Evolutionary conservation across 1,140 invertebrate genomes (phyloP).

Genomic region (Drosophila hydei): DNA sequence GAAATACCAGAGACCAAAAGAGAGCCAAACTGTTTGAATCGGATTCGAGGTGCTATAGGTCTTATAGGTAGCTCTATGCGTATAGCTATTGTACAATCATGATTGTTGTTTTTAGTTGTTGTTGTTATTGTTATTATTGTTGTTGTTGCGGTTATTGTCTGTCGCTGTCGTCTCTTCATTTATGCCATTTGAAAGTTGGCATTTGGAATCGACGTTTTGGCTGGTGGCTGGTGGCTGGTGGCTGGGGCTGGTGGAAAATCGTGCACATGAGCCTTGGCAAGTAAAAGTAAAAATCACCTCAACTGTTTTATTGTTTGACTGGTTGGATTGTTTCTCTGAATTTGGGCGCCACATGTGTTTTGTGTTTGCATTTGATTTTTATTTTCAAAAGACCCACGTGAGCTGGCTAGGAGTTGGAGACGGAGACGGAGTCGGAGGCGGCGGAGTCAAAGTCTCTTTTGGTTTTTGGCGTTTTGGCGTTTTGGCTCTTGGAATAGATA

Average conservation of each 20-base stretch:
- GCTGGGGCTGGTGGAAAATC: constrained; percentile 64
- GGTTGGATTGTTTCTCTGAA: constrained; percentile 40
- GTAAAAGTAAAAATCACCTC: constrained; percentile 80
- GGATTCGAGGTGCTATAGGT: constrained; percentile 1
- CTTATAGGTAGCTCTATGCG: constrained; percentile 60
- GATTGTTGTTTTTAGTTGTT: constrained; percentile 36
- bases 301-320: constrained; percentile 36
- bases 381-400: constrained; percentile 72
- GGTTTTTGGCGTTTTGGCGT: constrained; percentile 20
- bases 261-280: constrained; percentile 72
- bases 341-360: constrained; percentile 72
- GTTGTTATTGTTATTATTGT: constrained; percentile 42
- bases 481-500: constrained; percentile 57
- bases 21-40: constrained; percentile 1
- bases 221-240: constrained; percentile 10
- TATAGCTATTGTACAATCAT: constrained; percentile 36
- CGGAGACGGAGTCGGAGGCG: not conserved
- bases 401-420: constrained; percentile 56
- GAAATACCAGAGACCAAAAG: constrained; percentile 5
- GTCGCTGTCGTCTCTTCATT: constrained; percentile 64
- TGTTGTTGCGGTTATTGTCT: constrained; percentile 20
- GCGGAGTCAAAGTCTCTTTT: not conserved
- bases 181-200: constrained; percentile 70
- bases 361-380: constrained; percentile 79
- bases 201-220: constrained; percentile 68